A percentile compares a stretch with the other conserved stretches of the same genome.
Conservation (phyloP, 2,113 vertebrate genomes). For the Chloebia gouldiae region DNA sequence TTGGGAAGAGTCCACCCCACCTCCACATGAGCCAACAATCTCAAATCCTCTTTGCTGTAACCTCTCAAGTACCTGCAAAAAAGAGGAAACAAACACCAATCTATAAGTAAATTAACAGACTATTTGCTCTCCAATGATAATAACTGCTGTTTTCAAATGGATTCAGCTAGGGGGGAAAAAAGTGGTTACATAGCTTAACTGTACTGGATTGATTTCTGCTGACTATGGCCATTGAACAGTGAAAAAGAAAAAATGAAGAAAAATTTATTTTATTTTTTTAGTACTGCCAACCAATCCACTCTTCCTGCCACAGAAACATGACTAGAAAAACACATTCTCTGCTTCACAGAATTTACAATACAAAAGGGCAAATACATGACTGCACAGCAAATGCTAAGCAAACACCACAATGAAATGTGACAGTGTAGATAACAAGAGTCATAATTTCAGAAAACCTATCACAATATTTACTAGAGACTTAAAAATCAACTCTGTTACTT, state of each 20-base stretch:
- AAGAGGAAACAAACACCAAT: neutral
- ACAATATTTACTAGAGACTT: neutral
- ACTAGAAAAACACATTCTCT: neutral
- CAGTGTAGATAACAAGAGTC: neutral
- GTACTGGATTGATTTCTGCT: neutral
- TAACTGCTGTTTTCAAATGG: neutral
- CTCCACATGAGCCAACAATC: constrained; percentile 90
- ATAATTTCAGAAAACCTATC: neutral
- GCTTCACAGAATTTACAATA: neutral
- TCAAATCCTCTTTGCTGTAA: constrained; percentile 91
- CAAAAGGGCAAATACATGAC: neutral
- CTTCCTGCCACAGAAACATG: neutral
- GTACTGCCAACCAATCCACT: neutral
- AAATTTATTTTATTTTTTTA: neutral
- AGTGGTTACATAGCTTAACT: neutral
- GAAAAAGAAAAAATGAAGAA: neutral
- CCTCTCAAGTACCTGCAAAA: constrained; percentile 88
- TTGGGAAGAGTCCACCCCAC: constrained; percentile 94
- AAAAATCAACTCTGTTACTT: neutral
- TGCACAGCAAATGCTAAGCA: neutral
- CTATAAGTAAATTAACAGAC: neutral
- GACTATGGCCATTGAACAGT: neutral
- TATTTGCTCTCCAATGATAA: neutral
- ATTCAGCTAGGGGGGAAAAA: neutral
- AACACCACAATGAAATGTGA: neutral